phyloP scores from a whole-genome alignment of 1,140 invertebrate species.

The Cydia pomonella region DNA sequence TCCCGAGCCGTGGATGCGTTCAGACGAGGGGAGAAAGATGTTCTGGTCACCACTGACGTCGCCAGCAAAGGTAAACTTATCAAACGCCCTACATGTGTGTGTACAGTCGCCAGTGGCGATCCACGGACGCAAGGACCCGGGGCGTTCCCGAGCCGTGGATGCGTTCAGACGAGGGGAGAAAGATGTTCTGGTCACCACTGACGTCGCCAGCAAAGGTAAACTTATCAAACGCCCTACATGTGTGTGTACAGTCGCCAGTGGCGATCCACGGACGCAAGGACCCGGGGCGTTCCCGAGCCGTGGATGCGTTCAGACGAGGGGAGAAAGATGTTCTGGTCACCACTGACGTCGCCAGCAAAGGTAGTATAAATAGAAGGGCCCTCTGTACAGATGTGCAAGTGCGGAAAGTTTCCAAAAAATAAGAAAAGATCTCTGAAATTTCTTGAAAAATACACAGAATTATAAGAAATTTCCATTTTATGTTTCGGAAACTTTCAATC shows the following conservation, averaged over 20 bases:
- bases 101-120: slow-evolving; percentile 99
- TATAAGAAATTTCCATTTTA: too few relatives aligned
- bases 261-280: slow-evolving; percentile 99
- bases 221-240: too few relatives aligned
- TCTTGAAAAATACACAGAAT: too few relatives aligned
- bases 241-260: too few relatives aligned
- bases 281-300: slow-evolving; percentile 96
- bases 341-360: slow-evolving; percentile 99
- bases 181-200: slow-evolving; percentile 97
- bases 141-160: slow-evolving; percentile 95
- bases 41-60: slow-evolving; percentile 98
- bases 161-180: slow-evolving; percentile 95
- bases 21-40: slow-evolving; percentile 92
- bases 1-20: slow-evolving; percentile 97
- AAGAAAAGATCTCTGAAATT: too few relatives aligned
- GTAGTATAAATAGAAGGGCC: too few relatives aligned
- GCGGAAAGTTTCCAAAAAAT: too few relatives aligned
- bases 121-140: slow-evolving; percentile 99
- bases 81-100: slow-evolving; percentile 62
- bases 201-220: slow-evolving; percentile 98
- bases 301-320: slow-evolving; percentile 94
- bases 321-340: slow-evolving; percentile 97
- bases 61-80: slow-evolving; percentile 91
- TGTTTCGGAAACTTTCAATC: too few relatives aligned
- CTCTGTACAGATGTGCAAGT: too few relatives aligned